phyloP scores from a whole-genome alignment of 2,113 vertebrate species.

The Fregata magnificens region DNA sequence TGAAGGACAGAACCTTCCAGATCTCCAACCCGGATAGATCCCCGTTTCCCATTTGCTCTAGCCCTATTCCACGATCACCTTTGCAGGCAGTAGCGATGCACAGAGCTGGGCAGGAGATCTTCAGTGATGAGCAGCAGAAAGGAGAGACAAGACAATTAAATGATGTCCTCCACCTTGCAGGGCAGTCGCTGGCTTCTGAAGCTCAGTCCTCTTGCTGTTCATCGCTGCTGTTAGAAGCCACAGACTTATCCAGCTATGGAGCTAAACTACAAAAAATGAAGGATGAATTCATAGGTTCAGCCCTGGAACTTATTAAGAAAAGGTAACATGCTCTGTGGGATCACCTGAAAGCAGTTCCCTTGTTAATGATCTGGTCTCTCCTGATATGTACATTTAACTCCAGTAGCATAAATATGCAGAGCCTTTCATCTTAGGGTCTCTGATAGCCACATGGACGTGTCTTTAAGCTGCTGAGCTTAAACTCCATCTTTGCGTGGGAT shows the following conservation, averaged over 20 bases:
- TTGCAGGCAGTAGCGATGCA: slow-evolving; percentile 65
- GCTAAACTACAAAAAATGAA: slow-evolving; percentile 90
- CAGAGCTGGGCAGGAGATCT: slow-evolving; percentile 32
- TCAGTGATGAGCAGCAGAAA: slow-evolving; percentile 38
- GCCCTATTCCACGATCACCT: slow-evolving; percentile 80
- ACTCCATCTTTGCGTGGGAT: background rate
- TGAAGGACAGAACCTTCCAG: background rate
- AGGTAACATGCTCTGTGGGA: slow-evolving; percentile 73
- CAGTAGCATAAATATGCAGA: background rate
- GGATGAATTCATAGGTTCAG: slow-evolving; percentile 86
- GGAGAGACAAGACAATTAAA: slow-evolving; percentile 18
- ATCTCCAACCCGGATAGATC: background rate
- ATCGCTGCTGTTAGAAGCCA: slow-evolving; percentile 83
- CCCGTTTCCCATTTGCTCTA: slow-evolving; percentile 73
- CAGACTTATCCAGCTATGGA: slow-evolving; percentile 86
- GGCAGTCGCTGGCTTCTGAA: slow-evolving; percentile 68
- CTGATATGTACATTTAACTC: background rate
- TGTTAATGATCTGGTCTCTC: background rate
- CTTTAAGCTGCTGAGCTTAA: slow-evolving; percentile 6
- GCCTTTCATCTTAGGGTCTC: background rate
- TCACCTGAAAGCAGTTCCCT: slow-evolving; percentile 11
- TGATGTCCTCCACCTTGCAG: slow-evolving; percentile 62
- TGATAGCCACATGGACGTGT: background rate
- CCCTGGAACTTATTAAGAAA: slow-evolving; percentile 91
- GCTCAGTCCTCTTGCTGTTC: slow-evolving; percentile 86